A percentile compares a stretch with the other conserved stretches of the same genome.
Conservation (phyloP, 2,113 vertebrate genomes). For the Jaculus jaculus region DNA sequence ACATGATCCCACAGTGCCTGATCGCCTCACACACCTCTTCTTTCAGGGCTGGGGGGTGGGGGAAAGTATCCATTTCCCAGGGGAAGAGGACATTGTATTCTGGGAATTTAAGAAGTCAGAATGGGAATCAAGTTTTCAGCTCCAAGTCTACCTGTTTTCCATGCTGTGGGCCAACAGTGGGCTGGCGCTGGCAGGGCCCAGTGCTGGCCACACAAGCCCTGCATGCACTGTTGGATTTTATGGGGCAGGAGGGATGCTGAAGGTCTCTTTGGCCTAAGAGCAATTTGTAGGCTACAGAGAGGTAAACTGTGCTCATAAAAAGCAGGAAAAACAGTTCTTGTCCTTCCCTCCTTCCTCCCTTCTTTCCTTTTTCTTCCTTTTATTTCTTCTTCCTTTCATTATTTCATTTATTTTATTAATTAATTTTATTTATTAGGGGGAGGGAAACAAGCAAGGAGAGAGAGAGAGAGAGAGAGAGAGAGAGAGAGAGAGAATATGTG, state of each 20-base stretch:
- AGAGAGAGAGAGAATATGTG: no score
- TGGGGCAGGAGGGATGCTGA: not conserved
- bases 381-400: no score
- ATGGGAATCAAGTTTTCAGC: rapidly evolving
- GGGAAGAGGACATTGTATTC: not conserved
- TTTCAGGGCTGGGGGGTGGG: no score
- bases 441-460: no score
- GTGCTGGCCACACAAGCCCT: not conserved
- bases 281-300: not conserved
- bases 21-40: not conserved
- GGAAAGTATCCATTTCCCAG: not conserved
- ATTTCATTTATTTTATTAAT: not conserved
- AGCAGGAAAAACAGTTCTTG: not conserved
- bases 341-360: not conserved
- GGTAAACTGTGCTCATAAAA: not conserved
- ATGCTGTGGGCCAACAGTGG: rapidly evolving
- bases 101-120: not conserved
- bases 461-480: no score
- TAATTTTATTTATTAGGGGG: no score
- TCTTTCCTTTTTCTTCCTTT: no score
- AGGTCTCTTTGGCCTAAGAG: no score
- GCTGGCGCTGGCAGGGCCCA: rapidly evolving
- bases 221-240: no score
- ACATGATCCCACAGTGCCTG: not conserved
- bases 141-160: no score